These are phyloP conservation scores for Antrozous pallidus DNA, from an alignment of 2,797 vertebrate genomes.

Conservation along the genomic window DNA sequence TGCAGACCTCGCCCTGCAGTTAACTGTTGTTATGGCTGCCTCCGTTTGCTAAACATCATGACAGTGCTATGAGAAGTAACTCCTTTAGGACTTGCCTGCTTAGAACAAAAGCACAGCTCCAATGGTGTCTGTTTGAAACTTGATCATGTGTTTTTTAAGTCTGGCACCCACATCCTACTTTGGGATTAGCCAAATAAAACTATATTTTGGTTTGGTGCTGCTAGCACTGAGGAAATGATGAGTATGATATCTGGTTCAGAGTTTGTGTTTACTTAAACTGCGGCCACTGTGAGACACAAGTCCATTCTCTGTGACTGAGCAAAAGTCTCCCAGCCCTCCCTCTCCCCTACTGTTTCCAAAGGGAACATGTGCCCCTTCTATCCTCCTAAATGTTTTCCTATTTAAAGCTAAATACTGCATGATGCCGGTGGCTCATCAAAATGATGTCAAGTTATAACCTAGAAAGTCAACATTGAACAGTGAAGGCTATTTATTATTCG, in stretches of 20 bases:
- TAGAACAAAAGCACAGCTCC: conserved; percentile 76
- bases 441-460: conserved; percentile 43
- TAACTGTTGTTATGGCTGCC: conserved; percentile 78
- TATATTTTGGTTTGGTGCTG: conserved; percentile 82
- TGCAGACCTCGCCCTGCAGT: neutral
- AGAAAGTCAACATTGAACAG: conserved; percentile 28
- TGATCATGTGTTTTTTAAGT: conserved; percentile 83
- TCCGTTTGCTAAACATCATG: conserved; percentile 79
- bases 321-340: conserved; percentile 41
- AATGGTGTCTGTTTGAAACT: conserved; percentile 81
- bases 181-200: conserved; percentile 87
- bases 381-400: conserved; percentile 59
- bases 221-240: conserved; percentile 85
- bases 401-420: conserved; percentile 54
- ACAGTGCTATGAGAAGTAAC: conserved; percentile 29
- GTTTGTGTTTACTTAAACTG: conserved; percentile 87
- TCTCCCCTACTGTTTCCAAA: neutral
- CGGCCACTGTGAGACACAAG: conserved; percentile 71
- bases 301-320: conserved; percentile 73
- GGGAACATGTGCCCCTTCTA: neutral
- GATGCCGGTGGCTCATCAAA: conserved; percentile 26
- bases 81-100: conserved; percentile 66
- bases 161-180: conserved; percentile 87
- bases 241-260: conserved; percentile 83
- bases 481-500: conserved; percentile 69